Percentiles rank a stretch among this genome's conserved stretches.
phyloP scores from a whole-genome alignment of 2,797 vertebrate species.

The Petrocephalus sullivani region DNA sequence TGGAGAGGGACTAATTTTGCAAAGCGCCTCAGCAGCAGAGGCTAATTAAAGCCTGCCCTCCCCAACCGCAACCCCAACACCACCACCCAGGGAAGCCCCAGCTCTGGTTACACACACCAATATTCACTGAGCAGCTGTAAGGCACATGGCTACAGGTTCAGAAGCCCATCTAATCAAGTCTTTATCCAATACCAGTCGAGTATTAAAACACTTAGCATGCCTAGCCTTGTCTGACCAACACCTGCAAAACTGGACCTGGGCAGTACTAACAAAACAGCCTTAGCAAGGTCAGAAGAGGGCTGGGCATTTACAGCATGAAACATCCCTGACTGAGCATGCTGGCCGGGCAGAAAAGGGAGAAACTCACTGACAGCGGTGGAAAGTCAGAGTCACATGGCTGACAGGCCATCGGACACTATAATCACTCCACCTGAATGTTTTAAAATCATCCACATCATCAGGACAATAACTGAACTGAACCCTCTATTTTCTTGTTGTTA shows the following conservation, averaged over 20 bases:
- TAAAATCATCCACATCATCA: neutral
- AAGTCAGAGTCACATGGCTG: too few species aligned
- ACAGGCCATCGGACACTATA: neutral
- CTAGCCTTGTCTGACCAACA: neutral
- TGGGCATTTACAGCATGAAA: neutral
- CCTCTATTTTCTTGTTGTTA: neutral
- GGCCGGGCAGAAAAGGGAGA: neutral
- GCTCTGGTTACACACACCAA: conserved; percentile 13
- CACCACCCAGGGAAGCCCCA: conserved; percentile 16
- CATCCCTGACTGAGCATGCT: neutral
- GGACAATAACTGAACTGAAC: neutral
- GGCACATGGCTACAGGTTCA: neutral
- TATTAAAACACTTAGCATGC: neutral
- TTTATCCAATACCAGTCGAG: neutral
- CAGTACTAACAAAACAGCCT: neutral
- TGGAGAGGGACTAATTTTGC: conserved; percentile 40
- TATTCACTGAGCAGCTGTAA: neutral
- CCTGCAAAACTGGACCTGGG: neutral
- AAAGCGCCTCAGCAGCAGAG: conserved; percentile 38
- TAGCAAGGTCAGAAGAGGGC: neutral
- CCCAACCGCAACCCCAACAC: conserved; percentile 14
- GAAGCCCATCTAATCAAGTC: neutral
- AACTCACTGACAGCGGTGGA: neutral
- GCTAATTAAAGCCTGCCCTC: conserved; percentile 41
- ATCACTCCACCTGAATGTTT: neutral